A percentile compares a stretch with the other conserved stretches of the same genome.
Evolutionary conservation across 2,113 vertebrate genomes (phyloP).

Genomic region (Bothrops jararaca): DNA sequence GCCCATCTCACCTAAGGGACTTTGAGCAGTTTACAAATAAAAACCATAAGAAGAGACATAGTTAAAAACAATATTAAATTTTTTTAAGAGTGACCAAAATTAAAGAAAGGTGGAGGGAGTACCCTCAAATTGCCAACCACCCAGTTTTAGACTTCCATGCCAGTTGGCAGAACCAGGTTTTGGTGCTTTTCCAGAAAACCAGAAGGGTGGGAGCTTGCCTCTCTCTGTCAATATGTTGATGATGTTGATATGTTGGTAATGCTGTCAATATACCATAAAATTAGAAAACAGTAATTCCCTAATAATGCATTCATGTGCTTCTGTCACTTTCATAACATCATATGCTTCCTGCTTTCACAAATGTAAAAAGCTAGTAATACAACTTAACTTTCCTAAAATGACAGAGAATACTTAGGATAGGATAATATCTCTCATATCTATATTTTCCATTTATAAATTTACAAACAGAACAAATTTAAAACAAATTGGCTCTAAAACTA

Average conservation of each 20-base stretch:
- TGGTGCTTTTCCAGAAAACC: too few species aligned
- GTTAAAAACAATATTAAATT: too few species aligned
- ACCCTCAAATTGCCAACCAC: too few species aligned
- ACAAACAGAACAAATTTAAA: not conserved
- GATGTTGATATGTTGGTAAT: not conserved
- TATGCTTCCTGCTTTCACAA: not conserved
- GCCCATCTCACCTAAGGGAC: too few species aligned
- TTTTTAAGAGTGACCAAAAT: too few species aligned
- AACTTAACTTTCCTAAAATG: not conserved
- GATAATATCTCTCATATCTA: not conserved
- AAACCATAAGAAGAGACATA: too few species aligned
- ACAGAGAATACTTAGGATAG: not conserved
- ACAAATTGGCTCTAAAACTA: not conserved
- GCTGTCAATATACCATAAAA: slow-evolving; percentile 1
- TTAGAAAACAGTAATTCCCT: slow-evolving; percentile 1
- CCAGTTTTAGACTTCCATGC: too few species aligned
- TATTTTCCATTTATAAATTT: not conserved
- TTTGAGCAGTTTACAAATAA: too few species aligned
- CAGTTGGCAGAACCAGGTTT: too few species aligned
- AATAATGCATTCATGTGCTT: not conserved
- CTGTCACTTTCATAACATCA: not conserved
- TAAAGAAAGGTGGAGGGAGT: too few species aligned
- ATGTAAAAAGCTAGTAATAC: not conserved
- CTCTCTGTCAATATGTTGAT: too few species aligned
- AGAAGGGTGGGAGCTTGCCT: too few species aligned